A percentile compares a stretch with the other conserved stretches of the same genome.
Conservation (phyloP, 1,140 invertebrate species). For the Schmidtea mediterranea region DNA sequence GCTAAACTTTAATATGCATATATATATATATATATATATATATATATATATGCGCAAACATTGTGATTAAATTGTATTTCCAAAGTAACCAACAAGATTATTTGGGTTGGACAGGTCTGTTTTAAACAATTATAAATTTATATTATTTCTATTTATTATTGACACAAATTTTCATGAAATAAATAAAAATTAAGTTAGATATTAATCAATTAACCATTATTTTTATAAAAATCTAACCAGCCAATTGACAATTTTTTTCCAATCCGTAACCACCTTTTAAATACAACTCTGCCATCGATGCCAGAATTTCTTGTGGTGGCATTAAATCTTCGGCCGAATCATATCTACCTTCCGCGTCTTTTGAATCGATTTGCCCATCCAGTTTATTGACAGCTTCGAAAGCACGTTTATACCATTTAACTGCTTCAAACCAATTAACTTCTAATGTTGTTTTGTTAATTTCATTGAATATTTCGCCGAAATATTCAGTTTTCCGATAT, state of each 20-base stretch:
- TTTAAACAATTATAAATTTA: no score
- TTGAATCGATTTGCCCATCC: neutral
- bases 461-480: neutral
- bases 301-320: conserved; percentile 26
- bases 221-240: conserved; percentile 5
- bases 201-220: no score
- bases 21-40: no score
- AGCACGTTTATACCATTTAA: conserved; percentile 28
- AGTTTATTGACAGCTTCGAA: conserved; percentile 16
- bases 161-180: no score
- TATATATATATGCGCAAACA: no score
- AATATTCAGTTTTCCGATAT: neutral
- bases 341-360: conserved; percentile 22
- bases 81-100: no score
- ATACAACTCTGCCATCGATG: conserved; percentile 30
- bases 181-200: no score
- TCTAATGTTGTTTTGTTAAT: conserved; percentile 7
- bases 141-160: no score
- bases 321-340: conserved; percentile 24
- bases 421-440: conserved; percentile 15
- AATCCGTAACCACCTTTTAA: conserved; percentile 26
- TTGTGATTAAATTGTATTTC: no score
- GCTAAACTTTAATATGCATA: no score
- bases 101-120: no score
- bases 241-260: conserved; percentile 11